Conservation (phyloP, 2,113 vertebrate species). For the Turdus rufiventris region DNA sequence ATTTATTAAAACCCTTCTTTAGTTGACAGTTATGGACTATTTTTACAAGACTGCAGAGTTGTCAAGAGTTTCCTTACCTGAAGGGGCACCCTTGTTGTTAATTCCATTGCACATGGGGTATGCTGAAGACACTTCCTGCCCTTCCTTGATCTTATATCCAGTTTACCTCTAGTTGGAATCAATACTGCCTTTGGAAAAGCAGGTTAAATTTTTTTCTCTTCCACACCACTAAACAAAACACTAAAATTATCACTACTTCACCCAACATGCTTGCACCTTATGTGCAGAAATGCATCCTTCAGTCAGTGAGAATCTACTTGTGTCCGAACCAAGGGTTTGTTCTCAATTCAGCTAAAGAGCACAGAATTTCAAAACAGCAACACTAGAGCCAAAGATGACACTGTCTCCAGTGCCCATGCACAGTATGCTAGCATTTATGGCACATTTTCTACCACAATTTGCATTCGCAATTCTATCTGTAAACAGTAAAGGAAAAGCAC, state of each 20-base stretch:
- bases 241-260: not conserved
- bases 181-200: not conserved
- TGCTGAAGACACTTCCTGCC: not conserved
- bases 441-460: not conserved
- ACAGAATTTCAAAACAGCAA: not conserved
- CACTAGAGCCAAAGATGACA: not conserved
- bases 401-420: rapidly evolving
- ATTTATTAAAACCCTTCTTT: not conserved
- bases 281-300: not conserved
- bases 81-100: not conserved
- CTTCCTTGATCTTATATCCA: not conserved
- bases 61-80: not conserved
- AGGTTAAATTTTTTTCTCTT: not conserved
- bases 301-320: not conserved
- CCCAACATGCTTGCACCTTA: not conserved
- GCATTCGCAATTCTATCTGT: not conserved
- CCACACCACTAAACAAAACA: not conserved
- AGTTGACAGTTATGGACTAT: not conserved
- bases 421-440: not conserved
- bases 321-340: rapidly evolving
- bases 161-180: not conserved
- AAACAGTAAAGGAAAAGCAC: not conserved
- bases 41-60: not conserved
- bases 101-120: rapidly evolving
- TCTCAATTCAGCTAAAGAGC: not conserved